phyloP scores from a whole-genome alignment of 2,797 vertebrate species.

The Gila robusta region DNA sequence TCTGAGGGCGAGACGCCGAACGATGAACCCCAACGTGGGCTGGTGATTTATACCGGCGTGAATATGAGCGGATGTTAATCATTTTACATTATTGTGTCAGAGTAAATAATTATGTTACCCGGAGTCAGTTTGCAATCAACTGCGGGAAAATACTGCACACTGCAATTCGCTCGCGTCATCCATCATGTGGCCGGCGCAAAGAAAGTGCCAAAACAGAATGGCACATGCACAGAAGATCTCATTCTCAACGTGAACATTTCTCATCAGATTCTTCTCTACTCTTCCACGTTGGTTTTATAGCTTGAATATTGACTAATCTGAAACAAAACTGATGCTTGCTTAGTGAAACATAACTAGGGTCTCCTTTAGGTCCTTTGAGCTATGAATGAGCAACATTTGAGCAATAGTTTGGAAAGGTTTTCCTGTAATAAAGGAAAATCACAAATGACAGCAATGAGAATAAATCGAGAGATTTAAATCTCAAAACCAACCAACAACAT shows the following conservation, averaged over 20 bases:
- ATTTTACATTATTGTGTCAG: conserved; percentile 51
- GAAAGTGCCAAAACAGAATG: neutral
- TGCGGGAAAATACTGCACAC: conserved; percentile 36
- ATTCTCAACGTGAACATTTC: neutral
- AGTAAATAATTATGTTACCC: conserved; percentile 51
- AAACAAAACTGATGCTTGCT: neutral
- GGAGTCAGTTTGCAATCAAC: conserved; percentile 51
- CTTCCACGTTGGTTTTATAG: too few species aligned
- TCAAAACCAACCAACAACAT: neutral
- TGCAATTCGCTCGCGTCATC: conserved; percentile 32
- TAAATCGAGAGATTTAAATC: neutral
- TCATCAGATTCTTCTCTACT: neutral
- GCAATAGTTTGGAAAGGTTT: neutral
- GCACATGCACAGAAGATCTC: neutral
- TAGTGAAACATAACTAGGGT: neutral
- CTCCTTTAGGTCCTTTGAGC: neutral
- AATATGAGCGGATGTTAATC: conserved; percentile 52
- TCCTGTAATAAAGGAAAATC: neutral
- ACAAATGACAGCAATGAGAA: neutral
- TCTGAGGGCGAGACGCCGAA: conserved; percentile 14
- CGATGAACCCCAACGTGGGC: conserved; percentile 17
- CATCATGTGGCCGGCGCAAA: conserved; percentile 14
- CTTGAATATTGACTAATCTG: neutral
- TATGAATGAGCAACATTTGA: neutral
- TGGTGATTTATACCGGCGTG: conserved; percentile 37